These are phyloP conservation scores for Pseudomugil gertrudae DNA, from an alignment of 2,797 vertebrate species.

Conservation along the genomic window DNA sequence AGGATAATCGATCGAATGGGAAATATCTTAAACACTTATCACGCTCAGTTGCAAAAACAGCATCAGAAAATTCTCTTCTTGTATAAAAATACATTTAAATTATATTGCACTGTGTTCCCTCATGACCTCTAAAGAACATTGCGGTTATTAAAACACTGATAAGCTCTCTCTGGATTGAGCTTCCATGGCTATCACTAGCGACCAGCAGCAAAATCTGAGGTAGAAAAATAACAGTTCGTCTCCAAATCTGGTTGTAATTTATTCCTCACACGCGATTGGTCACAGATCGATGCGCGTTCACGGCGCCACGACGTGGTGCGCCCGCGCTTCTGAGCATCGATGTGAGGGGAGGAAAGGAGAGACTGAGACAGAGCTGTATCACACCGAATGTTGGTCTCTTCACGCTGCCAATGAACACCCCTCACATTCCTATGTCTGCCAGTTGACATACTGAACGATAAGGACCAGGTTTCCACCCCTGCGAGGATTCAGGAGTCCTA, in stretches of 20 bases:
- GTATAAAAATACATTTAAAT: background rate
- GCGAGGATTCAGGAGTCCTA: constrained; percentile 69
- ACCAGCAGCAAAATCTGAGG: constrained; percentile 16
- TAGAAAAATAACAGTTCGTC: constrained; percentile 27
- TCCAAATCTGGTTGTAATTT: constrained; percentile 67
- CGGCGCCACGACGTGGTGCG: constrained; percentile 65
- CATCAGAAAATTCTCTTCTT: background rate
- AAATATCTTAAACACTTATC: background rate
- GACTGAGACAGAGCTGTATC: constrained; percentile 40
- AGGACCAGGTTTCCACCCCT: constrained; percentile 67
- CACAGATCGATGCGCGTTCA: constrained; percentile 77
- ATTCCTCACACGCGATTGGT: constrained; percentile 77
- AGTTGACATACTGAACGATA: constrained; percentile 72
- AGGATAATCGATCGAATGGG: background rate
- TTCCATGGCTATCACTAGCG: constrained; percentile 12
- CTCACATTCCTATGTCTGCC: constrained; percentile 79
- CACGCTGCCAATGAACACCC: constrained; percentile 72
- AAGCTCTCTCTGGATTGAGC: background rate
- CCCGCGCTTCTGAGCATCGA: constrained; percentile 69
- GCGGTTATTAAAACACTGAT: constrained; percentile 6
- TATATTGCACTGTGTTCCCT: background rate
- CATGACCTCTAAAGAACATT: constrained; percentile 12
- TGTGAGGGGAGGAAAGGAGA: constrained; percentile 53
- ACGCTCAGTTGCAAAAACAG: background rate
- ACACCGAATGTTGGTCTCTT: constrained; percentile 70